Evolutionary conservation across 2,797 vertebrate genomes (phyloP).

Genomic region (Enteromius afrohamiltoni): DNA sequence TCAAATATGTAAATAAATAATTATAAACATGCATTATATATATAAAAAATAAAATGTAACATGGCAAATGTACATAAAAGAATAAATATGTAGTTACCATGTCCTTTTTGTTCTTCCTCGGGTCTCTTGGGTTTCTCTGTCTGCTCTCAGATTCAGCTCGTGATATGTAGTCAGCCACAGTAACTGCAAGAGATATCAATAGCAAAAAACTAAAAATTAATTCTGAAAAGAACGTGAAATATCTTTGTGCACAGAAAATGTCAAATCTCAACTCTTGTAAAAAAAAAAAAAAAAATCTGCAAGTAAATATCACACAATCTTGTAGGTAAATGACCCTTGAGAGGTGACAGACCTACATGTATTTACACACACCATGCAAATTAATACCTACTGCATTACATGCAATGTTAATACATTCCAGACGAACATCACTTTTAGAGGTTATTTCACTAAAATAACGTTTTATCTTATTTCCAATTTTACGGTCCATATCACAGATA

Average conservation of each 20-base stretch:
- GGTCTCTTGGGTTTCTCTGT: conserved; percentile 85
- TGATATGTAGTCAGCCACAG: conserved; percentile 99
- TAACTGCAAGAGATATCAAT: conserved; percentile 81
- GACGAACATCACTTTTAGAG: background rate
- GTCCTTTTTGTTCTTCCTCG: conserved; percentile 92
- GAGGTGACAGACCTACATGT: background rate
- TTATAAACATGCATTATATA: background rate
- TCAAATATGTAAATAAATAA: background rate
- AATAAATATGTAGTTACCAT: conserved; percentile 80
- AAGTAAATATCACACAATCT: background rate
- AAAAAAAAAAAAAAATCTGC: too few relatives aligned
- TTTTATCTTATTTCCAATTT: too few relatives aligned
- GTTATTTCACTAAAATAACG: background rate
- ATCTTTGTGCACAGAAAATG: background rate
- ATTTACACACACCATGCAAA: conserved; percentile 22
- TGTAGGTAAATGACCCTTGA: background rate
- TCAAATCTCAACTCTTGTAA: background rate
- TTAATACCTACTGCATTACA: background rate
- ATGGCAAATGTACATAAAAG: background rate
- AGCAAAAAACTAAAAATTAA: background rate
- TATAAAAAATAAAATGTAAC: background rate
- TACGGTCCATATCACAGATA: too few relatives aligned
- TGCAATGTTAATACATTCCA: background rate
- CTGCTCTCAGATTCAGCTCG: conserved; percentile 97
- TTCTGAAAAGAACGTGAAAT: background rate